Evolutionary conservation across 2,888 invertebrate species (phyloP), one percentile per base, ranked within the genome.

Genomic region (Exocentrus adspersus): DNA sequence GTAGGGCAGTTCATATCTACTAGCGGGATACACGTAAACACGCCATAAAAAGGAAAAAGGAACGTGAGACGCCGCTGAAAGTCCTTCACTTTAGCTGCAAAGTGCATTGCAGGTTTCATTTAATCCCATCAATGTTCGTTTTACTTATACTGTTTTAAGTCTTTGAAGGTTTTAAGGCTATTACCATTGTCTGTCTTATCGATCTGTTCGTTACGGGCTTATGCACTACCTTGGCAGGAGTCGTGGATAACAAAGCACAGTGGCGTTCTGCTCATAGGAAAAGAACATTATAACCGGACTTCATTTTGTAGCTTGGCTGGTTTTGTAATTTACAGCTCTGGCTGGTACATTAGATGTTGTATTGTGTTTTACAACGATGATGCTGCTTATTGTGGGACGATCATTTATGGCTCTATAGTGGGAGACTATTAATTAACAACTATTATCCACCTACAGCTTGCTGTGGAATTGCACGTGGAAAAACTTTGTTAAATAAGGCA

Each of bases 121-220:
- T 54, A 54, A 54, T 54, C 54, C 54, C 43, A 54, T 43, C 54
- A 54, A 14, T 24, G 54, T 43, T 20, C 54, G 16, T 54, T 43
- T 24, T 54, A 43, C 54, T 54, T 54, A 43, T 43, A 24, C 16
- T 16, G 41, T 32, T 12, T 20, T 54, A 43, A 54, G 42, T 54
- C 28, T 43, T 43, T 42, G 54, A 54, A 54, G 43, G 54, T 54
- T 43, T 43, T 43, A 54, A 54, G 54, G 24, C 43, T 54, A 45
- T 54, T 54, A 43, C 30, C 28, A 28, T 24, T 54, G 54, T 30
- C 54, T 43, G 28, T n/a, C 30, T 3, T 54, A 54, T 54, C 53
- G 53, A 53, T 53, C 24, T 24, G 53, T 21, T 32, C 2, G 41
- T 53, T 53, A 52, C 19, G n/a, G 37, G 10, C 17, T 24, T 32